A percentile compares a stretch with the other conserved stretches of the same genome.
Conservation (phyloP, 2,113 vertebrate genomes). For the Lethenteron reissneri region DNA sequence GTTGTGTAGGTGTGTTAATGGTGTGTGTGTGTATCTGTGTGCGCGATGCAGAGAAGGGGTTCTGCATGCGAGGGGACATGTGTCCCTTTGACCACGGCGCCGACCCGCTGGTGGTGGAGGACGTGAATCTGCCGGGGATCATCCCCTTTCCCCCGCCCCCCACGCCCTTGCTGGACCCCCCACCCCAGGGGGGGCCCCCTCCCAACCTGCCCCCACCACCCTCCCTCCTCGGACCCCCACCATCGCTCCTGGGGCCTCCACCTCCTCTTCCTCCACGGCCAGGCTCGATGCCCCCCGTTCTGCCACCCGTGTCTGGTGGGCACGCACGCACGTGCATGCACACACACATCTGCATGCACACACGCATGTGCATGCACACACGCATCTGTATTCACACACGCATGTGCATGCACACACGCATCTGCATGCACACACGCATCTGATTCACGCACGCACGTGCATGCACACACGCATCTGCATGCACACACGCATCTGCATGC, state of each 20-base stretch:
- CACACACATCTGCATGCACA: too few species aligned
- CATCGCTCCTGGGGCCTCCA: conserved; percentile 69
- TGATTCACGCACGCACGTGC: too few species aligned
- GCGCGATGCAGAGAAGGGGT: conserved; percentile 58
- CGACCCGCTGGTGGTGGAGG: conserved; percentile 89
- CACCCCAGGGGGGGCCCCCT: conserved; percentile 56
- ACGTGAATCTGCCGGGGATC: conserved; percentile 81
- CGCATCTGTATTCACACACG: too few species aligned
- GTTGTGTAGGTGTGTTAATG: neutral
- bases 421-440: too few species aligned
- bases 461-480: too few species aligned
- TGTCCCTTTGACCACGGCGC: conserved; percentile 92
- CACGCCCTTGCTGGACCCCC: conserved; percentile 55
- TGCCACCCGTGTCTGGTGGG: too few species aligned
- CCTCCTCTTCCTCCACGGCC: neutral
- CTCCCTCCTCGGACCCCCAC: conserved; percentile 59
- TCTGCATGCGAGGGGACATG: conserved; percentile 93
- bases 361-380: too few species aligned
- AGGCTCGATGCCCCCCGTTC: too few species aligned
- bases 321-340: too few species aligned
- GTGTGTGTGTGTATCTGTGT: conserved; percentile 2
- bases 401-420: too few species aligned
- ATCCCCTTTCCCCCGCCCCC: conserved; percentile 74
- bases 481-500: too few species aligned
- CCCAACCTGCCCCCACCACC: conserved; percentile 33